phyloP scores from a whole-genome alignment of 2,113 vertebrate genomes.

The Hassar affinis region DNA sequence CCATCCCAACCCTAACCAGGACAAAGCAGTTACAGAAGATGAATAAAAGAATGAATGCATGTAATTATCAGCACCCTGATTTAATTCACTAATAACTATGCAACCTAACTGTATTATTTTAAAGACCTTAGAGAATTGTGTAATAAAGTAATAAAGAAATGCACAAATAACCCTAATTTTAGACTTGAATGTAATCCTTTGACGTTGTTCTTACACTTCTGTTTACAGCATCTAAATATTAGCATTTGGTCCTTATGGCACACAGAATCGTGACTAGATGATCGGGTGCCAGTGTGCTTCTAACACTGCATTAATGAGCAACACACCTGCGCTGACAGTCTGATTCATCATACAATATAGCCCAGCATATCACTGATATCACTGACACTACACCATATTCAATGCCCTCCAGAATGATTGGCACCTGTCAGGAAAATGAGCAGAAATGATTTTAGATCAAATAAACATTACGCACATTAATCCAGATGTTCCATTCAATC shows the following conservation, averaged over 20 bases:
- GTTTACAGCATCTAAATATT: conserved; percentile 8
- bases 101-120: not conserved
- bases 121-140: no score
- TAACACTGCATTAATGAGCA: conserved; percentile 8
- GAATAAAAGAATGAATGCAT: not conserved
- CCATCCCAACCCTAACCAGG: not conserved
- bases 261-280: conserved; percentile 8
- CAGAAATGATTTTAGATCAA: not conserved
- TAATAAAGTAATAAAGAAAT: not conserved
- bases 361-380: not conserved
- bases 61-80: not conserved
- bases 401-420: not conserved
- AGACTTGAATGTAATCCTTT: not conserved
- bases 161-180: not conserved
- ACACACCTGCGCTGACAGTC: conserved; percentile 31
- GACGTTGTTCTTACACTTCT: not conserved
- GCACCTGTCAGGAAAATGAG: not conserved
- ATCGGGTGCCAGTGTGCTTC: not conserved
- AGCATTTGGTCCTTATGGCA: conserved; percentile 27
- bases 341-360: conserved; percentile 18
- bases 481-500: not conserved
- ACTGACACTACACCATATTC: not conserved
- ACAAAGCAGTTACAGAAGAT: not conserved
- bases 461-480: not conserved
- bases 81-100: not conserved